Percentiles rank a stretch among this genome's conserved stretches.
Evolutionary conservation across 2,888 invertebrate genomes (phyloP).

Genomic region (Acleris holmiana): DNA sequence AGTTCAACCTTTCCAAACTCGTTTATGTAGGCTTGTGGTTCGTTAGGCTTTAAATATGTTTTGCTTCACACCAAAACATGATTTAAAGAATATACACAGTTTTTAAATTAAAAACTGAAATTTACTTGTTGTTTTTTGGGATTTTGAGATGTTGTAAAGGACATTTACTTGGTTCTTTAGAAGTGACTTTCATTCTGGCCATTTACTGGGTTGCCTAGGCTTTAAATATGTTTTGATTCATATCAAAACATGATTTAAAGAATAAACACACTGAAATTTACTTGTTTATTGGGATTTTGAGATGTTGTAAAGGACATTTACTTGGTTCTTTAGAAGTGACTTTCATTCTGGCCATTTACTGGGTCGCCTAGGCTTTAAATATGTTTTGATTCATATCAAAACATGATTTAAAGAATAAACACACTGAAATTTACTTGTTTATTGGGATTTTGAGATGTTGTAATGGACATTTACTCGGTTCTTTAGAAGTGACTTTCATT

Average conservation of each 20-base stretch:
- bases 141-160: not conserved
- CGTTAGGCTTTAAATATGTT: conserved; percentile 5
- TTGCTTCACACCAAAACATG: not conserved
- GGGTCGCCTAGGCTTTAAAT: too few species aligned
- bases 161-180: not conserved
- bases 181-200: not conserved
- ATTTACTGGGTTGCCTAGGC: not conserved
- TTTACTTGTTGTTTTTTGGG: not conserved
- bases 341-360: not conserved
- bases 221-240: not conserved
- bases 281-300: too few species aligned
- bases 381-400: not conserved
- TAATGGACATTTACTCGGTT: not conserved
- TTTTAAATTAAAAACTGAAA: not conserved
- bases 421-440: not conserved
- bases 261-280: not conserved
- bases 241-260: not conserved
- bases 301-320: not conserved
- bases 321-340: not conserved
- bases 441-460: not conserved
- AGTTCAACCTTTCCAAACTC: not conserved
- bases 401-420: conserved; percentile 2
- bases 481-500: not conserved
- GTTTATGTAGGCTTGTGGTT: not conserved
- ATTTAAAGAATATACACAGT: conserved; percentile 2